Evolutionary conservation across 2,888 invertebrate species (phyloP).

Genomic region (Melanchra persicariae): DNA sequence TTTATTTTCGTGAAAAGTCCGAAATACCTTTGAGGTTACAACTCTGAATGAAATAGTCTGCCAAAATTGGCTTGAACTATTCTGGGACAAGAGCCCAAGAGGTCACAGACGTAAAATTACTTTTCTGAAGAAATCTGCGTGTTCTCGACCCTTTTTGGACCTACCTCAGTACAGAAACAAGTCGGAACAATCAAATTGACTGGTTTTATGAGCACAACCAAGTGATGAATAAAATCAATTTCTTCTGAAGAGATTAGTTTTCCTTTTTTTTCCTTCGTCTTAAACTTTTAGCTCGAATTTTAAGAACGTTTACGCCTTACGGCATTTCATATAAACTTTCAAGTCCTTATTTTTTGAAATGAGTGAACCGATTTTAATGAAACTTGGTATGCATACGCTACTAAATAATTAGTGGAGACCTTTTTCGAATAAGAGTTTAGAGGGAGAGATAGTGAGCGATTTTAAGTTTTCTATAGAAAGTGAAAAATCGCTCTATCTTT

Average conservation of each 20-base stretch:
- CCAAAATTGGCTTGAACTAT: slow-evolving; percentile 33
- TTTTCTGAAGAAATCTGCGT: slow-evolving; percentile 27
- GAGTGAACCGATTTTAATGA: too few species aligned
- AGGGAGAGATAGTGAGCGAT: too few species aligned
- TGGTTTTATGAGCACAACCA: slow-evolving; percentile 56
- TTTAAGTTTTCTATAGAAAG: too few species aligned
- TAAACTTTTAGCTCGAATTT: slow-evolving; percentile 47
- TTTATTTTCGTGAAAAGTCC: slow-evolving; percentile 16
- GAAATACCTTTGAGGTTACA: slow-evolving; percentile 16
- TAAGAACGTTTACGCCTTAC: too few species aligned
- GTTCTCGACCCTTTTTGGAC: slow-evolving; percentile 23
- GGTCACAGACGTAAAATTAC: slow-evolving; percentile 47
- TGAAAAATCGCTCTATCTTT: too few species aligned
- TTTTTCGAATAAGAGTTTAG: too few species aligned
- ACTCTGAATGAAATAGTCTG: slow-evolving; percentile 21
- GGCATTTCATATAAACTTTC: too few species aligned
- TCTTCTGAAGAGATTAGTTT: slow-evolving; percentile 54
- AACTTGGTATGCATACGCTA: too few species aligned
- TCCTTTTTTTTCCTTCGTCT: slow-evolving; percentile 35
- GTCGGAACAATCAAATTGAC: slow-evolving; percentile 70
- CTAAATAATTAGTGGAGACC: too few species aligned
- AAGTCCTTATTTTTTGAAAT: too few species aligned
- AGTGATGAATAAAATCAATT: slow-evolving; percentile 63
- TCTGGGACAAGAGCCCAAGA: slow-evolving; percentile 35
- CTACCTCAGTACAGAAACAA: slow-evolving; percentile 29